A percentile compares a stretch with the other conserved stretches of the same genome.
These are phyloP conservation scores for Drosophila ficusphila DNA, from an alignment of 1,140 invertebrate species.

Conservation along the genomic window DNA sequence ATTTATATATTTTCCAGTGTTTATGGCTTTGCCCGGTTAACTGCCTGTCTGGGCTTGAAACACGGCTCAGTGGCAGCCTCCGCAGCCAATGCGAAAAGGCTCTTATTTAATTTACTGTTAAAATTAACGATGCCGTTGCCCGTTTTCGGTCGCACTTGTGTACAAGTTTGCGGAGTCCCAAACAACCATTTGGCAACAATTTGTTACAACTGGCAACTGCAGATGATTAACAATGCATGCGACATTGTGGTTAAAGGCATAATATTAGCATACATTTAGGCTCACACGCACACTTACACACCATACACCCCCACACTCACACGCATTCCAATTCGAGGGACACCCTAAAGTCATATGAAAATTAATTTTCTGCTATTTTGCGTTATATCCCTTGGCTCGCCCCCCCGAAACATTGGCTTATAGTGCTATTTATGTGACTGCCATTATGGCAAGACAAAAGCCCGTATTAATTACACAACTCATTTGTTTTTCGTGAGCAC, in stretches of 20 bases:
- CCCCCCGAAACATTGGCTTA: constrained; percentile 56
- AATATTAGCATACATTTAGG: constrained; percentile 74
- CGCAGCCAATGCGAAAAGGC: constrained; percentile 51
- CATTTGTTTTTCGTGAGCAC: constrained; percentile 60
- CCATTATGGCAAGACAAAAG: constrained; percentile 67
- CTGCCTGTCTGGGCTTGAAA: constrained; percentile 8
- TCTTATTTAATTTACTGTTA: constrained; percentile 80
- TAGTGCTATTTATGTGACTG: constrained; percentile 71
- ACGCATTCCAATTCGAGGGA: not conserved
- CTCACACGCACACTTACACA: constrained; percentile 13
- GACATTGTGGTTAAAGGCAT: constrained; percentile 80
- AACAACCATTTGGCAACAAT: constrained; percentile 81
- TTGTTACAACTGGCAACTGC: constrained; percentile 78
- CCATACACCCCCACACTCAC: not conserved
- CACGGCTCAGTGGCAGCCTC: constrained; percentile 8
- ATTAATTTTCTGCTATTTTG: constrained; percentile 76
- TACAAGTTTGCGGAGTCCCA: constrained; percentile 53
- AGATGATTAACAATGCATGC: constrained; percentile 81
- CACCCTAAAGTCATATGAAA: constrained; percentile 55
- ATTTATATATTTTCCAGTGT: constrained; percentile 7
- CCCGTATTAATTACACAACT: constrained; percentile 79
- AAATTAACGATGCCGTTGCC: constrained; percentile 71
- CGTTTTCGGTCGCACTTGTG: constrained; percentile 38
- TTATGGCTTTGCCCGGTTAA: constrained; percentile 44
- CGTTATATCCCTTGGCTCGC: constrained; percentile 7